These are phyloP conservation scores for Hycleus phaleratus DNA, from an alignment of 1,140 invertebrate genomes.

Conservation along the genomic window DNA sequence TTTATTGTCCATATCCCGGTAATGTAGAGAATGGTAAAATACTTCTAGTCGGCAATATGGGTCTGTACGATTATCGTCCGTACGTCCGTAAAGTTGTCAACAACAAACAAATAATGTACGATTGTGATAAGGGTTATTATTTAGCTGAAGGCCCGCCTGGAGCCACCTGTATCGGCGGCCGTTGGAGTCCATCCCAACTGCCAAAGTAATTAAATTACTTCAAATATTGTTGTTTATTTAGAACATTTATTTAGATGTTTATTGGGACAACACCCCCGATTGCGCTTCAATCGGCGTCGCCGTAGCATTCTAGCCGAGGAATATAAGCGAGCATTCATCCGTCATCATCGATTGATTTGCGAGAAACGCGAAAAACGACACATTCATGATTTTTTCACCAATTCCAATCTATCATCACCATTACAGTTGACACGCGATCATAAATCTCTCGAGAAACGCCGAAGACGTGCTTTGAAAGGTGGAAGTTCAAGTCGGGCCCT, in stretches of 20 bases:
- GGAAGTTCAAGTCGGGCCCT: constrained; percentile 22
- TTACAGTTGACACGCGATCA: too few relatives aligned
- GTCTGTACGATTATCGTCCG: constrained; percentile 91
- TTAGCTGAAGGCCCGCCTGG: constrained; percentile 81
- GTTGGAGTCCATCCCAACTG: constrained; percentile 75
- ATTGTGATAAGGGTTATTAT: constrained; percentile 87
- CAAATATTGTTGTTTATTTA: not conserved
- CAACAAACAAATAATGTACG: constrained; percentile 95
- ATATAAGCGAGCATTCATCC: constrained; percentile 29
- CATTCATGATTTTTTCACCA: constrained; percentile 10
- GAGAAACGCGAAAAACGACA: constrained; percentile 16
- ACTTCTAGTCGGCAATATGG: constrained; percentile 92
- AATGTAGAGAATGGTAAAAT: constrained; percentile 86
- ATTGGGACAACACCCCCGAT: constrained; percentile 72
- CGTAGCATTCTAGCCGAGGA: constrained; percentile 48
- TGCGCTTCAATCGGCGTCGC: constrained; percentile 65
- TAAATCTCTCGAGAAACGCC: not conserved
- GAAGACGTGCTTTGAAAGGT: constrained; percentile 33
- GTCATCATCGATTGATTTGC: constrained; percentile 24
- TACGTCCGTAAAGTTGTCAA: constrained; percentile 86
- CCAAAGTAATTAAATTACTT: constrained; percentile 48
- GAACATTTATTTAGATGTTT: constrained; percentile 50
- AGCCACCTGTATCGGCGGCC: constrained; percentile 84
- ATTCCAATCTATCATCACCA: not conserved
- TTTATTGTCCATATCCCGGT: constrained; percentile 92